These are phyloP conservation scores for Drosophila albomicans DNA, from an alignment of 1,140 invertebrate species.

Conservation along the genomic window DNA sequence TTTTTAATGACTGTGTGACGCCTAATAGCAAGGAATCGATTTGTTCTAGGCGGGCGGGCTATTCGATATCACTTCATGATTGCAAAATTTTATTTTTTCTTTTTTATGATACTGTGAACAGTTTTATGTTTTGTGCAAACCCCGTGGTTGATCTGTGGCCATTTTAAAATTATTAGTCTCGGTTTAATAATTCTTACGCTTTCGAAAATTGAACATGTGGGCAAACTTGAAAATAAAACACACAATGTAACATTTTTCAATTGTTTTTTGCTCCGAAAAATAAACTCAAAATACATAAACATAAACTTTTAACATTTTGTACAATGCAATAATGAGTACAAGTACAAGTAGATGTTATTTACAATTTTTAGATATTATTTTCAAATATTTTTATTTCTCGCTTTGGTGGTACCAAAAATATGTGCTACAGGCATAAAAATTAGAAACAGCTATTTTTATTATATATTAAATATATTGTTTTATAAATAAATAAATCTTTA, in stretches of 20 bases:
- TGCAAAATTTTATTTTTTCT: conserved; percentile 1
- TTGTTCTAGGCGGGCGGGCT: conserved; percentile 52
- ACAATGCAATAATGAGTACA: too few relatives aligned
- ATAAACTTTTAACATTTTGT: too few relatives aligned
- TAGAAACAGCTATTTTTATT: too few relatives aligned
- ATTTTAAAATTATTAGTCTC: conserved; percentile 64
- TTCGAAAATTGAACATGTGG: conserved; percentile 31
- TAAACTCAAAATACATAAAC: neutral
- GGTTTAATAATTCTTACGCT: conserved; percentile 41
- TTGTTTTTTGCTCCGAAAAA: neutral
- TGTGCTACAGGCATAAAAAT: too few relatives aligned
- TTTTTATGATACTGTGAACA: conserved; percentile 51
- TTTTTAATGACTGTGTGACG: conserved; percentile 82
- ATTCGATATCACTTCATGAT: conserved; percentile 44
- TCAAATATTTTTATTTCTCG: too few relatives aligned
- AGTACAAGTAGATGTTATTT: too few relatives aligned
- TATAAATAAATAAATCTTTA: too few relatives aligned
- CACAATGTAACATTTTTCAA: neutral
- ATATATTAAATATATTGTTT: too few relatives aligned
- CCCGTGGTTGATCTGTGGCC: conserved; percentile 27
- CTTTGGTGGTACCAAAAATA: too few relatives aligned
- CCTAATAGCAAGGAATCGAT: conserved; percentile 76
- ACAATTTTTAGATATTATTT: too few relatives aligned
- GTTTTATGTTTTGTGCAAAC: conserved; percentile 67
- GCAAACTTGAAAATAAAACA: conserved; percentile 21